Base-by-base conservation (phyloP, 2,888 invertebrate species). In the Melanotus villosus region DNA sequence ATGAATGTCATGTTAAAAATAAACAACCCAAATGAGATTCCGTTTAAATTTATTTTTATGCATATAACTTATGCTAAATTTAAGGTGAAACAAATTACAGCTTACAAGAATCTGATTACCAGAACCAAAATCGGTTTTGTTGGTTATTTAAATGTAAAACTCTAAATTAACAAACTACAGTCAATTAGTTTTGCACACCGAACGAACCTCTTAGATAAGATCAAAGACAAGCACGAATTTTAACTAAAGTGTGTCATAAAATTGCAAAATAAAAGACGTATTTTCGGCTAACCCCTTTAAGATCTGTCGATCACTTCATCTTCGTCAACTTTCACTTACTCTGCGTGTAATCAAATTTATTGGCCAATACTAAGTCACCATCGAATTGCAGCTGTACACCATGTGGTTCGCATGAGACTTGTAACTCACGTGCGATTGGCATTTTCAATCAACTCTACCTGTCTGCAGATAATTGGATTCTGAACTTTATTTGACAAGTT, bases 401-500 rank as follows among this genome's bases (percentile, higher is more conserved):
- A 59, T 60, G 43, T 67, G 56, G 54, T 50, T 67, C 52, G 30
- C 45, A 52, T 36, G 43, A 62, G 41, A 62, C 60, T 36, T 67
- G 54, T 67, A 67, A 67, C 56, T 67, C 62, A 67, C 34, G 36
- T 70, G 71, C 75, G 78, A 77, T 76, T 79, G 79, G 76, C 79
- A 72, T 78, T 78, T 77, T 77, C 77, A 79, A 79, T 79, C 78
- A 77, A 75, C 75, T 71, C 74, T 60, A 76, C 76, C 77, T 77
- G 76, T 77, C 79, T 70, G 62, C 66, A 73, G 73, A 77, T 79
- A 79, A 79, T 79, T 79, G 78, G 72, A 76, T 79, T 76, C 70
- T 73, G 77, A 78, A 77, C 77, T 78, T 79, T 78, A 79, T 78
- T 78, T 76, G 77, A 78, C 74, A 72, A 70, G 71, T 71, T 67